Evolutionary conservation across 1,140 invertebrate species (phyloP).

Genomic region (Drosophila arawakana): DNA sequence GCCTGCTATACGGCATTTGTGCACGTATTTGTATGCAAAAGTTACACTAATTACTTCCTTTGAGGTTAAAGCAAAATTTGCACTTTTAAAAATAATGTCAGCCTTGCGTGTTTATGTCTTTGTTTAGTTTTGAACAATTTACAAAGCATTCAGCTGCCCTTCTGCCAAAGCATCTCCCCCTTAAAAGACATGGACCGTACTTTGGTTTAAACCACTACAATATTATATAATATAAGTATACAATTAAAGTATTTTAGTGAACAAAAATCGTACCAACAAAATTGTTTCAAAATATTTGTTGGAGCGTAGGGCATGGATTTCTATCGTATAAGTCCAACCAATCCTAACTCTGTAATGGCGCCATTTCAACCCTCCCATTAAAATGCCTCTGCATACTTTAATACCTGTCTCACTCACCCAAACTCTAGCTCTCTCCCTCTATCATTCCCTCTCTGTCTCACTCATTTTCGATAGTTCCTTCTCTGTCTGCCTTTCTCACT

Average conservation of each 20-base stretch:
- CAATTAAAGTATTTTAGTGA: background rate
- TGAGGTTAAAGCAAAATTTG: slow-evolving; percentile 84
- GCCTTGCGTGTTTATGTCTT: slow-evolving; percentile 84
- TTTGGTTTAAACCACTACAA: background rate
- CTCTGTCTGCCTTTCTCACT: background rate
- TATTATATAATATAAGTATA: too few relatives aligned
- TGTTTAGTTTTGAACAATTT: slow-evolving; percentile 70
- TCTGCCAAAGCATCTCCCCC: background rate
- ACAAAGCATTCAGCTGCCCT: slow-evolving; percentile 27
- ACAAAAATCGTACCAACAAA: background rate
- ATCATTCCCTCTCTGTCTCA: background rate
- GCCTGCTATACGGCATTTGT: slow-evolving; percentile 51
- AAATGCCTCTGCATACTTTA: slow-evolving; percentile 62
- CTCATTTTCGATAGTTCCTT: background rate
- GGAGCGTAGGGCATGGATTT: slow-evolving; percentile 3
- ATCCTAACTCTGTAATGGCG: slow-evolving; percentile 38
- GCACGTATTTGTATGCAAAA: slow-evolving; percentile 79
- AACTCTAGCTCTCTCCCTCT: background rate
- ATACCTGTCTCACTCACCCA: background rate
- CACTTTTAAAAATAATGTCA: slow-evolving; percentile 84
- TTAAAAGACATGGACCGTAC: too few relatives aligned
- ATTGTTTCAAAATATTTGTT: background rate
- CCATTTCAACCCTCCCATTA: slow-evolving; percentile 34
- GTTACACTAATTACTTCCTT: slow-evolving; percentile 83
- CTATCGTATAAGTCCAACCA: slow-evolving; percentile 28